phyloP scores from a whole-genome alignment of 2,113 vertebrate genomes.

The Menura novaehollandiae region DNA sequence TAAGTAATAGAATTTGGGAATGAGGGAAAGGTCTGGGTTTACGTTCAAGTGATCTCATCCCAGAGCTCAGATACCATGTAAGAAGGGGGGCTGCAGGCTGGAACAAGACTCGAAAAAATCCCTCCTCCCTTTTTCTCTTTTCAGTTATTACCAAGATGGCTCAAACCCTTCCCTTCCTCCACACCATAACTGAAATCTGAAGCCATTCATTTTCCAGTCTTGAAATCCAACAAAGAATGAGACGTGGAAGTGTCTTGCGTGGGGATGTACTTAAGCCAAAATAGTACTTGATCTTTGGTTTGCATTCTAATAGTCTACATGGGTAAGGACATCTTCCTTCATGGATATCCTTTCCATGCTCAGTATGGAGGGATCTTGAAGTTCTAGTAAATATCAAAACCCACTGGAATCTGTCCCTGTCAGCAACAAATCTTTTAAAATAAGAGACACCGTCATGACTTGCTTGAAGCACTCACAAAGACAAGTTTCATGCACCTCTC shows the following conservation, averaged over 20 bases:
- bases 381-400: background rate
- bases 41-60: background rate
- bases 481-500: background rate
- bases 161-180: background rate
- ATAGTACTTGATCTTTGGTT: background rate
- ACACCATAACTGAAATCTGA: background rate
- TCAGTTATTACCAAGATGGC: background rate
- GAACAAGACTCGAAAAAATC: background rate
- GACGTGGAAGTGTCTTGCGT: background rate
- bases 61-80: background rate
- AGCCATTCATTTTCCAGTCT: background rate
- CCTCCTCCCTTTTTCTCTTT: background rate
- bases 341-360: background rate
- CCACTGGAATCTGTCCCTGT: background rate
- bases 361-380: background rate
- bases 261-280: background rate
- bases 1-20: background rate
- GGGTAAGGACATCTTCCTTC: background rate
- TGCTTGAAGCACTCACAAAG: background rate
- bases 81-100: background rate
- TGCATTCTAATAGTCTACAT: background rate
- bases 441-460: background rate
- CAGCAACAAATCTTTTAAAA: background rate
- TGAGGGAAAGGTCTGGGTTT: background rate
- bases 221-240: background rate